A percentile compares a stretch with the other conserved stretches of the same genome.
These are phyloP conservation scores for Anadara kagoshimensis DNA, from an alignment of 1,140 invertebrate genomes.

Conservation along the genomic window DNA sequence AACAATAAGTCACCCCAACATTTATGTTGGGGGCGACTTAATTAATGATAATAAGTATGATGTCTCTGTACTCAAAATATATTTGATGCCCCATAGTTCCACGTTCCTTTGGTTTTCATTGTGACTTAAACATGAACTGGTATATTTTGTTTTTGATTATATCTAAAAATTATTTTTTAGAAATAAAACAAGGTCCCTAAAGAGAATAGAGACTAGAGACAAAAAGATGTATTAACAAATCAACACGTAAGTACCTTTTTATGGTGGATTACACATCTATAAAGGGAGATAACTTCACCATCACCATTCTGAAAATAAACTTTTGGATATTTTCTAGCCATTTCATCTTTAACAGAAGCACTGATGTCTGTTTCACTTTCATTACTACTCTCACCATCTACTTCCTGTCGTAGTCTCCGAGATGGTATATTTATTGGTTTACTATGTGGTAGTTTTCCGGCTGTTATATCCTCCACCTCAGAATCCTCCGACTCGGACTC, in stretches of 20 bases:
- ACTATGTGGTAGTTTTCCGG: conserved; percentile 9
- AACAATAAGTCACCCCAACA: too few relatives aligned
- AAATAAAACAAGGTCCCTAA: too few relatives aligned
- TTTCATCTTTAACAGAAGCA: conserved; percentile 16
- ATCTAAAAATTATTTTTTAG: too few relatives aligned
- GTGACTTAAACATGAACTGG: too few relatives aligned
- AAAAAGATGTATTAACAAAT: too few relatives aligned
- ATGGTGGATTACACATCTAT: conserved; percentile 78
- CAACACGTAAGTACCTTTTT: conserved; percentile 62
- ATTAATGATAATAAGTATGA: too few relatives aligned
- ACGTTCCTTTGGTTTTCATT: too few relatives aligned
- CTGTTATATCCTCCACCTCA: conserved; percentile 14
- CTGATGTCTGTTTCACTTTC: conserved; percentile 49
- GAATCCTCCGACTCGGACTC: conserved; percentile 73
- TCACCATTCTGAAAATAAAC: conserved; percentile 82
- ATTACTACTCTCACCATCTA: conserved; percentile 18
- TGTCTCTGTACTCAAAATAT: too few relatives aligned
- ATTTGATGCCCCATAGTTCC: too few relatives aligned
- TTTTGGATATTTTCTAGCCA: conserved; percentile 75
- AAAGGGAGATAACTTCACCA: conserved; percentile 83
- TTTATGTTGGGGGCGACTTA: too few relatives aligned
- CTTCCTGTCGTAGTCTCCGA: neutral
- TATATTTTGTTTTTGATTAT: too few relatives aligned
- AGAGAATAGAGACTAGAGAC: too few relatives aligned
- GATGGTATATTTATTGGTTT: conserved; percentile 59